phyloP scores from a whole-genome alignment of 2,797 vertebrate species.

The Tokudaia tokunoshimensis region DNA sequence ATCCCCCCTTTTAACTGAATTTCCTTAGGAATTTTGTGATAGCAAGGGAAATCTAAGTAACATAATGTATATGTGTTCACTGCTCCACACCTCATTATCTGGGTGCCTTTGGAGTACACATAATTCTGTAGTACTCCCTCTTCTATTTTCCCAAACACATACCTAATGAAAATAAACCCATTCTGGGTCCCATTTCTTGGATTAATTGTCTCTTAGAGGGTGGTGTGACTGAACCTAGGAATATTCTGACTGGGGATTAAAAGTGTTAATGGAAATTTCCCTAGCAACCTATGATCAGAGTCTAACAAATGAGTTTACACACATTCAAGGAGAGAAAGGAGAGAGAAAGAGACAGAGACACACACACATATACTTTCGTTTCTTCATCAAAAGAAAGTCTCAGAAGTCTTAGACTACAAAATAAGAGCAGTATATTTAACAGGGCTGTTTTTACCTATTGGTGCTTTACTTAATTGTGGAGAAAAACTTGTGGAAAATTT shows the following conservation, averaged over 20 bases:
- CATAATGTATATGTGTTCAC: not conserved
- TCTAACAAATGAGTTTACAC: not conserved
- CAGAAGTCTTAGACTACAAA: fast-evolving
- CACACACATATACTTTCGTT: not conserved
- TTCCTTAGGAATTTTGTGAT: not conserved
- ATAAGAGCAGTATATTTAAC: fast-evolving
- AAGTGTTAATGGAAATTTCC: not conserved
- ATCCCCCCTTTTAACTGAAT: not conserved
- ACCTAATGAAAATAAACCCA: not conserved
- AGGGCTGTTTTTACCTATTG: not conserved
- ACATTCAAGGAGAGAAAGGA: not conserved
- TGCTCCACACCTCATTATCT: fast-evolving
- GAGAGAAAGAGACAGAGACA: not conserved
- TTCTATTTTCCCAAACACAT: not conserved
- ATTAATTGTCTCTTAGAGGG: not conserved
- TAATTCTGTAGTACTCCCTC: not conserved
- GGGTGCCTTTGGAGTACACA: fast-evolving
- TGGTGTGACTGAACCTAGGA: not conserved
- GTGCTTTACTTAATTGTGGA: not conserved
- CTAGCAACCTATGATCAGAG: not conserved
- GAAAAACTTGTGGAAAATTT: not conserved
- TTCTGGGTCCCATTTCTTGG: not conserved
- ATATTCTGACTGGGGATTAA: not conserved
- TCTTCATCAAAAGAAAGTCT: not conserved
- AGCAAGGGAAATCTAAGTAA: not conserved